These are phyloP conservation scores for Neotoxoptera formosana DNA, from an alignment of 1,140 invertebrate genomes.

Conservation along the genomic window DNA sequence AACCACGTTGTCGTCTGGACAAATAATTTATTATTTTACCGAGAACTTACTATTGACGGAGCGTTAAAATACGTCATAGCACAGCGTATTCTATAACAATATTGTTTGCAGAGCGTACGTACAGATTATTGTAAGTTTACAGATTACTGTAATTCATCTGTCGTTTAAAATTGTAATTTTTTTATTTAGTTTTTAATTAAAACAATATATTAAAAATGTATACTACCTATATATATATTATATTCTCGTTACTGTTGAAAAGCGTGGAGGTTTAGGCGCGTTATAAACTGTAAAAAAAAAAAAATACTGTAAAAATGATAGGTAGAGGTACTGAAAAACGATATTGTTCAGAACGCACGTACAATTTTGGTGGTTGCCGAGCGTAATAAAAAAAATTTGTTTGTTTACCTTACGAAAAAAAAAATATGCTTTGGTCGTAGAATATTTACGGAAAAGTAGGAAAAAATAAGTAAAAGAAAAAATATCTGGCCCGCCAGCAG, in stretches of 20 bases:
- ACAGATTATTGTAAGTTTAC: too few species aligned
- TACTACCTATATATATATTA: background rate
- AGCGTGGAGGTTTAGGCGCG: background rate
- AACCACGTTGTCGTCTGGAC: background rate
- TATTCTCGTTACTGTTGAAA: background rate
- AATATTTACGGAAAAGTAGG: background rate
- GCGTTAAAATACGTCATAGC: background rate
- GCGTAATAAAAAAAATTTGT: conserved; percentile 22
- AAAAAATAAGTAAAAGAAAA: background rate
- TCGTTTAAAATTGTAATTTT: background rate
- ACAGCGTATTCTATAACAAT: background rate
- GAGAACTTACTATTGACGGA: background rate
- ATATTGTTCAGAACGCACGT: background rate
- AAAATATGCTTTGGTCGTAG: background rate
- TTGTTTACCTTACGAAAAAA: background rate
- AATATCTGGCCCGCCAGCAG: background rate
- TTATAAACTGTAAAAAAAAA: background rate
- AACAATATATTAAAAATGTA: background rate
- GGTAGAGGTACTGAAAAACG: background rate
- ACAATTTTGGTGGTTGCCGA: background rate
- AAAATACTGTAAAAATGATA: background rate
- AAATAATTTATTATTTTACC: background rate
- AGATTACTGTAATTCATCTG: too few species aligned
- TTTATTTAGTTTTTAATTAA: background rate
- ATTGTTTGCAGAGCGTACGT: background rate